Evolutionary conservation across 2,113 vertebrate genomes (phyloP), one percentile per base, ranked within the genome.

Genomic region (Otocyon megalotis): DNA sequence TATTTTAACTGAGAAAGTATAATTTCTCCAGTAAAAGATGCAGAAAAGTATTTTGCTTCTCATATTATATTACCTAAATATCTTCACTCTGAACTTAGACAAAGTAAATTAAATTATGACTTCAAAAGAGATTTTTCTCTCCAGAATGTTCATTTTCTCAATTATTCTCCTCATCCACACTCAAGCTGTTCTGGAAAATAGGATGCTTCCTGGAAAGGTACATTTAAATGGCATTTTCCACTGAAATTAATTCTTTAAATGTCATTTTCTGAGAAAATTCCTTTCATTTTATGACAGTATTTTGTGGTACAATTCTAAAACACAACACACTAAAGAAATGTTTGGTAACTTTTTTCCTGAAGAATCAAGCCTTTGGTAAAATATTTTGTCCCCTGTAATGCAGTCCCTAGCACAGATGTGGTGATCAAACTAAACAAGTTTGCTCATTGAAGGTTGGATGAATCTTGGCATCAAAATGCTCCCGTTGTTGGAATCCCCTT

Each of bases 301-400:
- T 62, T 92, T 54, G 84, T 71, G 93, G 92, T 94, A 83, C 93
- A 91, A 77, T 12, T 88, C 92, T 93, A 97, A 97, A 98, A 89
- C 97, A 93, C 32, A 96, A 89, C 72, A 94, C 22, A 54, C n/a
- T 98, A 94, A 97, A 91, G 93, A 83, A 96, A 97, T 85, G 63
- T 97, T 95, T 85, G 24, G 88, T 62, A 72, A 90, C 60, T 26
- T 86, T 91, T 91, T 76, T 79, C 67, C 69, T 95, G 28, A 98
- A 97, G 56, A 97, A 97, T 90, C 58, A 90, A 98, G 93, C 98
- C 95, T 97, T 77, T 79, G 92, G 82, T 90, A 91, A 96, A 83
- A 85, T 4, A 3, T 58, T 24, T 2, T 71, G 24, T 77, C 74
- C 16, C 10, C 8, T 58, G 22, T 84, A 76, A 87, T 16, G 48